Conservation (phyloP, 2,797 vertebrate genomes). For the Coranthus polyacanthus region DNA sequence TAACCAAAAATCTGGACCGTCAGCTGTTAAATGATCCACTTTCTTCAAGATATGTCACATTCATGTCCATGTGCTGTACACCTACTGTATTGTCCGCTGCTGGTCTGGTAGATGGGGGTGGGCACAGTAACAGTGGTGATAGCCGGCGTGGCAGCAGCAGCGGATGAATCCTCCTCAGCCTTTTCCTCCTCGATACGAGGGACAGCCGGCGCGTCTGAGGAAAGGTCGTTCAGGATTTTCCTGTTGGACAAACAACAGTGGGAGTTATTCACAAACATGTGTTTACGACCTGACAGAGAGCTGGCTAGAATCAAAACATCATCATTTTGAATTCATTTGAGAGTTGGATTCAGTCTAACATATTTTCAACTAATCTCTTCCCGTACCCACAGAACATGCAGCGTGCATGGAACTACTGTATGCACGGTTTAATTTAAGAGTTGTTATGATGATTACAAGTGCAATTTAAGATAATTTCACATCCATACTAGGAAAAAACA, state of each 20-base stretch:
- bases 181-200: constrained; percentile 98
- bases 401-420: too few relatives aligned
- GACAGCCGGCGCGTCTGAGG: constrained; percentile 96
- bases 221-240: constrained; percentile 99
- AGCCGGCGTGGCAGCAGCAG: constrained; percentile 86
- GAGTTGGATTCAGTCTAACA: too few relatives aligned
- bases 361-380: too few relatives aligned
- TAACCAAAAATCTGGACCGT: too few relatives aligned
- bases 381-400: too few relatives aligned
- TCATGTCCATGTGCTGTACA: constrained; percentile 28
- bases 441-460: too few relatives aligned
- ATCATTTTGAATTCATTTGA: too few relatives aligned
- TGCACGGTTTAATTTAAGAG: too few relatives aligned
- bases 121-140: constrained; percentile 98
- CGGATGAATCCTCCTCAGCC: constrained; percentile 90
- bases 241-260: constrained; percentile 73
- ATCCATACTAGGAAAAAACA: not conserved
- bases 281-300: too few relatives aligned
- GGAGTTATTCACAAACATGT: constrained; percentile 5
- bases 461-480: not conserved
- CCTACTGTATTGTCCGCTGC: constrained; percentile 99
- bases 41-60: not conserved
- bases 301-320: too few relatives aligned
- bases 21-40: too few relatives aligned
- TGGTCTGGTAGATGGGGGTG: constrained; percentile 99